Base-by-base conservation (phyloP, 2,113 vertebrate species). In the Sprattus sprattus region DNA sequence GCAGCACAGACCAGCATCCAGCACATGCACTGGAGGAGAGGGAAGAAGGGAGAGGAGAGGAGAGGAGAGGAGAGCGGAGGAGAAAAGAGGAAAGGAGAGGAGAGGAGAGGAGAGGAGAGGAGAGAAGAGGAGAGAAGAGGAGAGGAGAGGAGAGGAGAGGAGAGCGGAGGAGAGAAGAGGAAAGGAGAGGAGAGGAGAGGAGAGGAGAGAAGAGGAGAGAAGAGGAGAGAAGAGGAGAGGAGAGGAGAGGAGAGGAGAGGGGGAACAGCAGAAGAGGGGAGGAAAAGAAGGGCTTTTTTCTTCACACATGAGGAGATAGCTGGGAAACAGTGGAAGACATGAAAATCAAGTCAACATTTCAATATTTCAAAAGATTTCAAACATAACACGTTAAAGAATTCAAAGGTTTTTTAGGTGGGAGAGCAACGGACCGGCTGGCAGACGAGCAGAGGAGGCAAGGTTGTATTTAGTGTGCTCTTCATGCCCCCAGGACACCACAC, bases 251-350 rank as follows among this genome's bases (percentile, higher is more conserved):
- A 84, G 87, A 88, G 85, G 82, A 88, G 89, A 81, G 86, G 90
- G 91, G 88, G 87, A 91, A 91, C 91, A 90, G 90, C 88, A 71
- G 67, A 88, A 85, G 82, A 88, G 89, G 91, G 88, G 87, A 91
- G 91, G 91, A 90, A 89, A 88, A 67, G 57, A 88, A 84, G 82
- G 89, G 25, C 22, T n/a, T n/a, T 22, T 22, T 64, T 64, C 57
- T 64, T 18, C n/a, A 7, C 13, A 71, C 32, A 71, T 32, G 25
- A 32, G 28, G 88, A 80, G 87, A 83, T 0, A 50, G 86, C 87
- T 6, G 22, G 45, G 5, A 18, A 25, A 71, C 45, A 84, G 13
- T 32, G 52, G 45, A n/a, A 46, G 82, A 45, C 44, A 60, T 46
- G 28, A 87, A 86, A 13, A 71, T 71, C 64, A 71, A 71, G 64